phyloP scores from a whole-genome alignment of 2,888 invertebrate genomes.

The Neoaliturus tenellus region DNA sequence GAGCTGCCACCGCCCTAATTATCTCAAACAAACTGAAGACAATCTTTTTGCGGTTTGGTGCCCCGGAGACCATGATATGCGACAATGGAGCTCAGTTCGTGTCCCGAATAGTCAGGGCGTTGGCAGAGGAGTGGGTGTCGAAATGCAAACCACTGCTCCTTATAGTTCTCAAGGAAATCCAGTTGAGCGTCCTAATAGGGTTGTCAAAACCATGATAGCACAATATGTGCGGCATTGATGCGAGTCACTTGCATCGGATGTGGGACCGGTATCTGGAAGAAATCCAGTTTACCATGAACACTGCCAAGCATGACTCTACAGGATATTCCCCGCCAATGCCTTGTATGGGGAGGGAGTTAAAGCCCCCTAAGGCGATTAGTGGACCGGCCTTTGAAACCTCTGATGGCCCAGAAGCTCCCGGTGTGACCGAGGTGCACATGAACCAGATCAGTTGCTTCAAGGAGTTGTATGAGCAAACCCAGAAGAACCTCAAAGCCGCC shows the following conservation, averaged over 20 bases:
- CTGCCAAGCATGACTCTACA: too few relatives aligned
- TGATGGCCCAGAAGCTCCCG: too few relatives aligned
- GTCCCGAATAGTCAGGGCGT: background rate
- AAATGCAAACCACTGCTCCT: constrained; percentile 65
- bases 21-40: background rate
- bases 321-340: background rate
- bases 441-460: too few relatives aligned
- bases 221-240: constrained; percentile 66
- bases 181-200: constrained; percentile 68
- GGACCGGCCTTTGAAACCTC: background rate
- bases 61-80: background rate
- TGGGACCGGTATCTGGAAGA: too few relatives aligned
- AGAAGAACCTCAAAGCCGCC: too few relatives aligned
- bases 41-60: constrained; percentile 1
- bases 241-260: too few relatives aligned
- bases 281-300: too few relatives aligned
- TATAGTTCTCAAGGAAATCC: constrained; percentile 69
- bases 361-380: background rate
- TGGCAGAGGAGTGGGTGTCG: constrained; percentile 47
- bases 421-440: too few relatives aligned
- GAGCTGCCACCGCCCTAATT: constrained; percentile 64
- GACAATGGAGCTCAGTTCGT: constrained; percentile 17
- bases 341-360: background rate
- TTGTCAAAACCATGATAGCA: constrained; percentile 64
- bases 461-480: too few relatives aligned